These are phyloP conservation scores for Pelagia noctiluca DNA, from an alignment of 30 jellyfish, hydroid and myxozoan genomes.

Conservation along the genomic window DNA sequence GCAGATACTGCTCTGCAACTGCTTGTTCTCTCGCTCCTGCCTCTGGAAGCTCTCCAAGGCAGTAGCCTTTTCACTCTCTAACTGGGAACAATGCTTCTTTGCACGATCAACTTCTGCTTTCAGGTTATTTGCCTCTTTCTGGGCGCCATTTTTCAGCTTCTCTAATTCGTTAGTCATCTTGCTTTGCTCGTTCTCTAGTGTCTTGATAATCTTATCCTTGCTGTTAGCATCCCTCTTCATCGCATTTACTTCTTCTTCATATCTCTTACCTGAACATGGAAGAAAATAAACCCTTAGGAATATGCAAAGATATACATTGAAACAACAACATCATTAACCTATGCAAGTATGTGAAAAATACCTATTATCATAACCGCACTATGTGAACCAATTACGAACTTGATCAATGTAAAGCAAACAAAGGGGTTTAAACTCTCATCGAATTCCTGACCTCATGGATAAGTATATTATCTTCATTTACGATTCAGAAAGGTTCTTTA, in stretches of 20 bases:
- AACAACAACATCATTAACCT: too few relatives aligned
- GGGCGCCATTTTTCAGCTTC: constrained; percentile 58
- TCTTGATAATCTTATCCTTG: constrained; percentile 26
- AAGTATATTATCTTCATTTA: too few relatives aligned
- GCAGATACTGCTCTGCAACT: constrained; percentile 2
- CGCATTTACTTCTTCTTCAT: constrained; percentile 43
- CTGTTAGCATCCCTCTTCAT: constrained; percentile 32
- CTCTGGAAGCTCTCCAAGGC: constrained; percentile 57
- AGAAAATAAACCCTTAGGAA: too few relatives aligned
- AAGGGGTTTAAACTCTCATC: too few relatives aligned
- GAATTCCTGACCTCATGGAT: too few relatives aligned
- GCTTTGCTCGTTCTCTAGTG: constrained; percentile 25
- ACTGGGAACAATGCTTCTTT: constrained; percentile 28
- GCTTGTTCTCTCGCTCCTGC: background rate
- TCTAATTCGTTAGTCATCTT: constrained; percentile 22
- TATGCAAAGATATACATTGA: too few relatives aligned
- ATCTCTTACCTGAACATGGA: too few relatives aligned
- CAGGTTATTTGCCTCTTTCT: constrained; percentile 53
- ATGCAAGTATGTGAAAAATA: too few relatives aligned
- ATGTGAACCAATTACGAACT: too few relatives aligned
- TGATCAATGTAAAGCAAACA: too few relatives aligned
- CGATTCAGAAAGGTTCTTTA: too few relatives aligned
- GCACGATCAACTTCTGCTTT: constrained; percentile 64
- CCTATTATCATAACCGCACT: too few relatives aligned
- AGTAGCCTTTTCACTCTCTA: constrained; percentile 56